A percentile compares a stretch with the other conserved stretches of the same genome.
These are phyloP conservation scores for Drosophila meridionalis DNA, from an alignment of 2,888 invertebrate species.

Conservation along the genomic window DNA sequence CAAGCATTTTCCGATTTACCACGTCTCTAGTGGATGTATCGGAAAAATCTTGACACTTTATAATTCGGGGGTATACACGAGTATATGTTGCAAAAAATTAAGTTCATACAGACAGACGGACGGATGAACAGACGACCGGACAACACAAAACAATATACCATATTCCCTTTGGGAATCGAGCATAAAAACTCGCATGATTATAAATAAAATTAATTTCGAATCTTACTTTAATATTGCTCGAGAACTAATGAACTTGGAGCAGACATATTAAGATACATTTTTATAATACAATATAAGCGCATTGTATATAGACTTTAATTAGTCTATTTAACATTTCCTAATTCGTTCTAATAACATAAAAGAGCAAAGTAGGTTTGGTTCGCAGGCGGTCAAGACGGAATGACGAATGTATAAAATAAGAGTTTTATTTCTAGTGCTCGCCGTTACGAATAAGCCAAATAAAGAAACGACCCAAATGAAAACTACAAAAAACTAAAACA, in stretches of 20 bases:
- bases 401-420: conserved; percentile 2
- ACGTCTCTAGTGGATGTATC: no score
- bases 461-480: conserved; percentile 9
- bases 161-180: no score
- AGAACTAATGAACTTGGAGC: not conserved
- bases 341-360: conserved; percentile 9
- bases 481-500: not conserved
- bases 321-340: conserved; percentile 2
- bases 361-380: not conserved
- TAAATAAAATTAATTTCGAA: no score
- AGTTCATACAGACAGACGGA: no score
- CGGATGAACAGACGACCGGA: no score
- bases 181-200: no score
- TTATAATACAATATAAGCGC: not conserved
- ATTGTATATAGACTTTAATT: not conserved
- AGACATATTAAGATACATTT: not conserved
- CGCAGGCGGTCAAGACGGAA: not conserved
- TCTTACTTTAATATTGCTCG: no score
- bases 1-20: no score
- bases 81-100: no score
- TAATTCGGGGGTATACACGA: no score
- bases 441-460: conserved; percentile 12
- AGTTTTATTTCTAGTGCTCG: not conserved
- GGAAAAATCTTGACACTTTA: no score
- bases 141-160: no score